Base-by-base conservation (phyloP, 92 coral and sea anemone species). In the Parazoanthus swiftii region DNA sequence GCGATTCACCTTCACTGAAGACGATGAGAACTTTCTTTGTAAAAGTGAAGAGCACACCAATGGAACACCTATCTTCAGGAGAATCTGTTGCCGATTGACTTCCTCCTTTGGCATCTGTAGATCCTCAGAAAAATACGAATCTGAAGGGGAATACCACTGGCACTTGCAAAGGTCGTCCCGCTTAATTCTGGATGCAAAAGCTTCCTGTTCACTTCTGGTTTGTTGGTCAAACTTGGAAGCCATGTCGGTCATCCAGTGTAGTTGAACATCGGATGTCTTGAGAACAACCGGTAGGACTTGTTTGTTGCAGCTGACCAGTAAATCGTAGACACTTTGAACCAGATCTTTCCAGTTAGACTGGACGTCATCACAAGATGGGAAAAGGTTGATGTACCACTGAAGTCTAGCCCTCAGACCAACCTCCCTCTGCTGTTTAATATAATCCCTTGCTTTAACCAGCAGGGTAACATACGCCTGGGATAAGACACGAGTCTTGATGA, bases 381-480 rank as follows among this genome's bases (percentile, higher is more conserved):
- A 88, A 77, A 88, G 86, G 13, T 71, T 88, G 36, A 58, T 36
- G 75, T 88, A 88, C 90, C 90, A 88, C 26, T 25, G 29, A 70
- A 88, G 46, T 44, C 86, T 86, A 11, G 25, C 35, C 6, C 50
- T 79, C 44, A 71, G 70, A 50, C 48, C 44, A 4, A 70, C 51
- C 65, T 80, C 70, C 44, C 74, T 68, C 43, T 68, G 37, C 43
- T 20, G 50, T 18, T 48, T 86, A 39, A 81, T 73, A 85, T 88
- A 88, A 13, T 80, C 50, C 68, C 38, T 85, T 59, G 90, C 90
- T 88, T 88, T 85, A 1, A 70, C 54, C 58, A 88, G 59, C 48
- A 88, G 63, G 18, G 80, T 7, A 13, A 85, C 90, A 33, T 88
- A 88, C 63, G 80, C 73, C n/a, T 85, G 90, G 54, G 90, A 86